These are phyloP conservation scores for Seladonia tumulorum DNA, from an alignment of 2,888 invertebrate genomes.

Conservation along the genomic window DNA sequence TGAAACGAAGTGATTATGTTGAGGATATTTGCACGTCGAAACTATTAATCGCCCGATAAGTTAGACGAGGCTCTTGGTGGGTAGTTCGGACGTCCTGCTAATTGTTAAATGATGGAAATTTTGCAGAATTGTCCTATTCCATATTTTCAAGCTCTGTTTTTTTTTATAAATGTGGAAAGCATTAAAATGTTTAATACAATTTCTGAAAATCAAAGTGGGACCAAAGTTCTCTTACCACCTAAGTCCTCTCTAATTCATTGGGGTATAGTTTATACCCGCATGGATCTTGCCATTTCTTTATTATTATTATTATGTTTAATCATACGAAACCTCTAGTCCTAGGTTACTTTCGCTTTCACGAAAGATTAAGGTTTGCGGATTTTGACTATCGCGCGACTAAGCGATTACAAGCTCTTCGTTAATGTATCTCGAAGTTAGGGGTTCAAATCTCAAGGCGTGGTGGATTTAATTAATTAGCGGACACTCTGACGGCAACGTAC, in stretches of 20 bases:
- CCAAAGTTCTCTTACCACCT: background rate
- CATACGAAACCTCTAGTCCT: conserved; percentile 76
- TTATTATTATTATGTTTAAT: conserved; percentile 56
- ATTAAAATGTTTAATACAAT: background rate
- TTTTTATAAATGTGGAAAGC: background rate
- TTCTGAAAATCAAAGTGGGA: background rate
- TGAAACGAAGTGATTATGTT: conserved; percentile 22
- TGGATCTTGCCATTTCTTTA: conserved; percentile 73
- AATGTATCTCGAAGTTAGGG: background rate
- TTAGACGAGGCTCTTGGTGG: background rate
- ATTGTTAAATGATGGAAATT: background rate
- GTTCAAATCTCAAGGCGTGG: conserved; percentile 20
- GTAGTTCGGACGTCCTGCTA: background rate
- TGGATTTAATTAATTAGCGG: background rate
- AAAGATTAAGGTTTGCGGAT: conserved; percentile 65
- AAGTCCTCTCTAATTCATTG: background rate
- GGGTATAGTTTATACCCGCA: conserved; percentile 46
- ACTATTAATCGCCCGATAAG: background rate
- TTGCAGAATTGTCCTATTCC: background rate
- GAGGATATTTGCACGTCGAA: conserved; percentile 2
- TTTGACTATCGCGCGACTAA: conserved; percentile 52
- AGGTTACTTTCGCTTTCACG: conserved; percentile 70
- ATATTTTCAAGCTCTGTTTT: background rate
- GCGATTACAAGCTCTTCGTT: conserved; percentile 35
- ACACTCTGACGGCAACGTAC: background rate